Conservation (phyloP, 2,113 vertebrate species). For the Motacilla alba region DNA sequence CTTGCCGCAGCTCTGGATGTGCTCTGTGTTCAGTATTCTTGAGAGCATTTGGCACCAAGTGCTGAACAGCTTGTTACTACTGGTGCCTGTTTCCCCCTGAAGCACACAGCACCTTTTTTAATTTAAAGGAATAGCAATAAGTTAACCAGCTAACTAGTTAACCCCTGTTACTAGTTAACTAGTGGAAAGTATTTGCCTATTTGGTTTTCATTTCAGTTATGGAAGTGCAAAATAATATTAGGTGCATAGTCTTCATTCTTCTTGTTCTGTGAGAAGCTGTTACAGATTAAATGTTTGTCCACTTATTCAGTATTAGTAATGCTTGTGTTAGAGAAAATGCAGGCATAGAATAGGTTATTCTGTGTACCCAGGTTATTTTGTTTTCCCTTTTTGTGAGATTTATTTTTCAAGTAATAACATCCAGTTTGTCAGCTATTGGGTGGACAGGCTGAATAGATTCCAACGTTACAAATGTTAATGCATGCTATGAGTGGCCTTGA, state of each 20-base stretch:
- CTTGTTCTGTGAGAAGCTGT: background rate
- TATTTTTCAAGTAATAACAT: background rate
- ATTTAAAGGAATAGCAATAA: constrained; percentile 32
- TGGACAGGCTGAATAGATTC: constrained; percentile 2
- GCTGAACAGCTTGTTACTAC: constrained; percentile 34
- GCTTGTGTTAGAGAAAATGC: background rate
- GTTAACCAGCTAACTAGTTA: background rate
- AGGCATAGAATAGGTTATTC: background rate
- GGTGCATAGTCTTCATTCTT: background rate
- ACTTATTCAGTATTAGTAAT: background rate
- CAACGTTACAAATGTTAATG: constrained; percentile 27
- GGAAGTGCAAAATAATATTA: background rate
- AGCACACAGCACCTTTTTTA: background rate
- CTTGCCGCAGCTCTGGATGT: background rate
- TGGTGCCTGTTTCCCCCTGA: constrained; percentile 1
- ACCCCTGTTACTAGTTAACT: background rate
- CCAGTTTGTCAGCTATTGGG: constrained; percentile 29
- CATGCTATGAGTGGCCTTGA: background rate
- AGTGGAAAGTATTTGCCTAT: background rate
- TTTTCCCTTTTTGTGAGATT: background rate
- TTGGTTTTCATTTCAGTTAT: background rate
- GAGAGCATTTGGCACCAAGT: constrained; percentile 9
- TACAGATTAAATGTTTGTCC: background rate
- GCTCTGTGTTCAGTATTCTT: background rate
- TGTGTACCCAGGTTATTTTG: background rate